Evolutionary conservation across 2,888 invertebrate species (phyloP), one percentile per base, ranked within the genome.

Genomic region (Acrobeloides nanus): DNA sequence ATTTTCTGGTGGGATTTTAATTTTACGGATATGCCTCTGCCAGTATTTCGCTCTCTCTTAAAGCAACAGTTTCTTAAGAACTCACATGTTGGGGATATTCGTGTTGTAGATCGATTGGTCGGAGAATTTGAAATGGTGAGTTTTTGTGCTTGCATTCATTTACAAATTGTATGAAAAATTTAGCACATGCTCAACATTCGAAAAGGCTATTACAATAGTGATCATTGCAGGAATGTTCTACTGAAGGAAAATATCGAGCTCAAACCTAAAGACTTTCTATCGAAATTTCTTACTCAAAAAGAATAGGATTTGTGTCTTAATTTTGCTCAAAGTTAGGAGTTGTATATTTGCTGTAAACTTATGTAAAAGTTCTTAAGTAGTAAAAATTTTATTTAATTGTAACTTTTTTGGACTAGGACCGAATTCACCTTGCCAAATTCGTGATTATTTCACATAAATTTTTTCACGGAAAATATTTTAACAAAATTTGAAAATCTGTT

Each of bases 251-350:
- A 76, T 24, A 62, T 70, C 37, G 74, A 74, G 42, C 66, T 74
- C 8, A 75, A 74, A 57, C 76, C 78, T 15, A 71, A 68, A 52
- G 77, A 59, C 45, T 78, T 78, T 63, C 65, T 78, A 21, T 75
- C 75, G 24, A 76, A 76, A 56, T 78, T 78, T 68, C 75, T 76
- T 57, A 73, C 74, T 46, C 76, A 76, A 38, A 76, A 77, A 59
- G 72, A 76, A 38, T 74, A 57, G 42, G 40, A 8, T 15, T 7
- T 7, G 35, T 23, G 35, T 35, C 7, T 35, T n/a, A n/a, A n/a
- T n/a, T n/a, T n/a, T n/a, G n/a, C n/a, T n/a, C n/a, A n/a, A n/a
- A n/a, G n/a, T n/a, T n/a, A n/a, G n/a, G n/a, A n/a, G n/a, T n/a
- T n/a, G n/a, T n/a, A n/a, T n/a, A n/a, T n/a, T n/a, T n/a, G n/a